Conservation (phyloP, 2,113 vertebrate species). For the Dasypus novemcinctus region DNA sequence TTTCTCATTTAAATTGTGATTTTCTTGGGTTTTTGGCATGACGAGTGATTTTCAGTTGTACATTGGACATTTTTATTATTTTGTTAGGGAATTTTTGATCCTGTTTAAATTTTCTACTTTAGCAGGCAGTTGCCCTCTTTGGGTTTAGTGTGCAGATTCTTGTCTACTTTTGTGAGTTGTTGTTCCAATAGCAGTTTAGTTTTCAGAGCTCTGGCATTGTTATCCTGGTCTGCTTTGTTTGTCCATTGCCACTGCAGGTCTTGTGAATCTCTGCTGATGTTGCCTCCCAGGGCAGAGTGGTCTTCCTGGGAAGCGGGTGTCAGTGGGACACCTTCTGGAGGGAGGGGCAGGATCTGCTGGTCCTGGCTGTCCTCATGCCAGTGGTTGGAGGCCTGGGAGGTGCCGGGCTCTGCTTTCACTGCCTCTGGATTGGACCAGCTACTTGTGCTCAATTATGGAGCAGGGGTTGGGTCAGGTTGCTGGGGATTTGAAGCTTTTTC, state of each 20-base stretch:
- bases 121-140: too few species aligned
- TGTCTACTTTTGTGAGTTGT: neutral
- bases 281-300: neutral
- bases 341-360: too few species aligned
- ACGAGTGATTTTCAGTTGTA: too few species aligned
- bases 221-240: neutral
- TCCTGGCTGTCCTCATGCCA: neutral
- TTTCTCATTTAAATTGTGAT: too few species aligned
- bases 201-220: neutral
- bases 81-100: too few species aligned
- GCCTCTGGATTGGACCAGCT: neutral
- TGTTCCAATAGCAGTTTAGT: too few species aligned
- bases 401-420: neutral
- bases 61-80: too few species aligned
- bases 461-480: neutral
- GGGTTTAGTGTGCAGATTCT: neutral
- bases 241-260: too few species aligned
- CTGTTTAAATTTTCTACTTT: too few species aligned
- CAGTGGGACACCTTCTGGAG: neutral
- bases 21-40: too few species aligned
- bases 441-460: neutral
- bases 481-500: neutral
- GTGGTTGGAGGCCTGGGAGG: neutral
- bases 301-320: neutral
- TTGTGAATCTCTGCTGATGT: neutral